Conservation (phyloP, 37 sponge, comb jelly and placozoan species). For the Halichondria panicea region DNA sequence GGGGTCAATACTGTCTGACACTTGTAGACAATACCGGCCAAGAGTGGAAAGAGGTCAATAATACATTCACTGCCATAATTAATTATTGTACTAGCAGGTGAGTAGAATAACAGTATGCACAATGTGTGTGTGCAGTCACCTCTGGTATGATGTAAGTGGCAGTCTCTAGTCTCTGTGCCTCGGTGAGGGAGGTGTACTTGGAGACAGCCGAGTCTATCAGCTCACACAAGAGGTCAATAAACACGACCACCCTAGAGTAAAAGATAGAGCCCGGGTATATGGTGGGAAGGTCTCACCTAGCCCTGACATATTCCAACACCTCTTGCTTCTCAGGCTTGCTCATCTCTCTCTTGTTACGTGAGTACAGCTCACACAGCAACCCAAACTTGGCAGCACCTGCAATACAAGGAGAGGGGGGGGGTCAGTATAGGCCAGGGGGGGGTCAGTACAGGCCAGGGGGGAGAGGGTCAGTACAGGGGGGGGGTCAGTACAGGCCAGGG, state of each 20-base stretch:
- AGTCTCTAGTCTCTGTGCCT: slow-evolving; percentile 44
- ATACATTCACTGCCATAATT: too few species aligned
- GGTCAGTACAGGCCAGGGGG: too few species aligned
- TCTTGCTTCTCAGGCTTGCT: slow-evolving; percentile 53
- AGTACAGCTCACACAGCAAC: slow-evolving; percentile 63
- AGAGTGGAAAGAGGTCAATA: too few species aligned
- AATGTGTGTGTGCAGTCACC: too few species aligned
- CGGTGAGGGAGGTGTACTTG: slow-evolving; percentile 44
- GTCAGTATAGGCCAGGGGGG: too few species aligned
- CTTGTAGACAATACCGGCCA: too few species aligned
- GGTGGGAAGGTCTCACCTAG: slow-evolving; percentile 17
- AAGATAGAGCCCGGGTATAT: not conserved
- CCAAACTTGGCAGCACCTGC: slow-evolving; percentile 51
- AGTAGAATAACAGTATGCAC: not conserved
- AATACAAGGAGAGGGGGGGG: not conserved
- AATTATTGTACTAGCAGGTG: not conserved
- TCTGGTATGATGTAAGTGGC: slow-evolving; percentile 62
- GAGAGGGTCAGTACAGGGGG: too few species aligned
- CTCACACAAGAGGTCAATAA: slow-evolving; percentile 44
- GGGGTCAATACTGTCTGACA: not conserved
- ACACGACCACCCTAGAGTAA: slow-evolving; percentile 42
- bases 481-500: not conserved
- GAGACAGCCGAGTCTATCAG: slow-evolving; percentile 25
- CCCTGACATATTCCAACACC: slow-evolving; percentile 51
- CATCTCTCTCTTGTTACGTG: slow-evolving; percentile 57